phyloP scores from a whole-genome alignment of 2,888 invertebrate genomes.

The Geotrupes spiniger region DNA sequence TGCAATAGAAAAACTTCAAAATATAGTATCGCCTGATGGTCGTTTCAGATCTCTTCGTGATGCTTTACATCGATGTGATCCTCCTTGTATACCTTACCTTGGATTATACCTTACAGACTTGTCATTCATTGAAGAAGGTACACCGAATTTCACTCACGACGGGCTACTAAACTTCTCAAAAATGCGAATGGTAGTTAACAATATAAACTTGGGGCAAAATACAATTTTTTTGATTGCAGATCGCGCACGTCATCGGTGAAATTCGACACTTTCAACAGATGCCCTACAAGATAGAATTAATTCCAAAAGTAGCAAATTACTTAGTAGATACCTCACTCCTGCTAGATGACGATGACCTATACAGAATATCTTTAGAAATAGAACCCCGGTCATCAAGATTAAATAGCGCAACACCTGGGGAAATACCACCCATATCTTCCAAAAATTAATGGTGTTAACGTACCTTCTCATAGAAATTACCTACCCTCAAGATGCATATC shows the following conservation, averaged over 20 bases:
- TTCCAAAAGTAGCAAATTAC: slow-evolving; percentile 76
- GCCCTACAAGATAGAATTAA: slow-evolving; percentile 86
- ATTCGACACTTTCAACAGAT: slow-evolving; percentile 89
- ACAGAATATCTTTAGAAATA: slow-evolving; percentile 76
- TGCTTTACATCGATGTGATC: slow-evolving; percentile 85
- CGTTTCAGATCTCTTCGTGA: slow-evolving; percentile 83
- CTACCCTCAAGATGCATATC: slow-evolving; percentile 10
- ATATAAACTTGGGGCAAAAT: too few species aligned
- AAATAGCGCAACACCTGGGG: slow-evolving; percentile 14
- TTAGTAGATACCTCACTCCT: slow-evolving; percentile 75
- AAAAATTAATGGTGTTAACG: slow-evolving; percentile 6
- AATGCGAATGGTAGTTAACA: slow-evolving; percentile 95
- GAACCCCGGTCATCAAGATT: slow-evolving; percentile 69
- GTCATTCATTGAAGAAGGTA: slow-evolving; percentile 91
- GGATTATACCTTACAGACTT: slow-evolving; percentile 89
- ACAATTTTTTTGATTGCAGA: slow-evolving; percentile 56
- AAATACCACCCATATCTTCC: slow-evolving; percentile 12
- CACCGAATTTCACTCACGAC: slow-evolving; percentile 85
- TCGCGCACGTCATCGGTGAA: slow-evolving; percentile 89
- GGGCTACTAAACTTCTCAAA: slow-evolving; percentile 89
- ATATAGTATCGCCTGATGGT: slow-evolving; percentile 84
- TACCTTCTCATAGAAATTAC: background rate
- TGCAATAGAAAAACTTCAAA: slow-evolving; percentile 83
- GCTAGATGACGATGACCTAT: slow-evolving; percentile 77
- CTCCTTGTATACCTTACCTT: slow-evolving; percentile 81